These are phyloP conservation scores for Myopa testacea DNA, from an alignment of 2,888 invertebrate species.

Conservation along the genomic window DNA sequence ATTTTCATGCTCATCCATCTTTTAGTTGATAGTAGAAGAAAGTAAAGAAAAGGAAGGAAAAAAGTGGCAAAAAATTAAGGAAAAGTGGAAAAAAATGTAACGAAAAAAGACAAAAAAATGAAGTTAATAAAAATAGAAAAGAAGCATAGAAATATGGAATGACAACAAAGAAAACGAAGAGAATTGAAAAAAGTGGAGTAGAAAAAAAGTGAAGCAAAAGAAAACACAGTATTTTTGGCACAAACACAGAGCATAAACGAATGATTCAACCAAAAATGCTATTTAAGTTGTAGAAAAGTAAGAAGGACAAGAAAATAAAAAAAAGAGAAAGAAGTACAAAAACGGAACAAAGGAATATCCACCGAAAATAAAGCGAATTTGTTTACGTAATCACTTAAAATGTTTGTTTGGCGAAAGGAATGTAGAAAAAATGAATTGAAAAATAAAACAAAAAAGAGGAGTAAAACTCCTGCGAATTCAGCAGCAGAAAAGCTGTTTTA, in stretches of 20 bases:
- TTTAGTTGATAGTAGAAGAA: constrained; percentile 6
- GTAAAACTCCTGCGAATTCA: neutral
- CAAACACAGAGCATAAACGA: neutral
- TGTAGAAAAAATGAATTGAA: neutral
- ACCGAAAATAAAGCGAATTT: neutral
- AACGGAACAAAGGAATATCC: neutral
- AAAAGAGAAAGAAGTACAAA: neutral
- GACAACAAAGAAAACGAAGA: neutral
- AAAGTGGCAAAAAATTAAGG: neutral
- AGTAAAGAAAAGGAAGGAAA: neutral
- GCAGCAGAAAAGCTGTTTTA: neutral
- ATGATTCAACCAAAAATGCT: constrained; percentile 2
- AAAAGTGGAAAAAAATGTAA: neutral
- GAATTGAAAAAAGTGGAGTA: neutral
- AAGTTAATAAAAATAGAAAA: neutral
- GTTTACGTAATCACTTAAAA: constrained; percentile 35
- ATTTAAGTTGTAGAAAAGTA: neutral
- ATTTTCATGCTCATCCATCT: constrained; percentile 42
- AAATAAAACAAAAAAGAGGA: neutral
- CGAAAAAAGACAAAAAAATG: neutral
- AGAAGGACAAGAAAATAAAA: neutral
- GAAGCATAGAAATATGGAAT: no score
- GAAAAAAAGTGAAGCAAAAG: no score
- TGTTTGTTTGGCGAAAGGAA: constrained; percentile 9
- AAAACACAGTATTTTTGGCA: neutral